phyloP scores from a whole-genome alignment of 1,140 invertebrate species.

The Cydia amplana region DNA sequence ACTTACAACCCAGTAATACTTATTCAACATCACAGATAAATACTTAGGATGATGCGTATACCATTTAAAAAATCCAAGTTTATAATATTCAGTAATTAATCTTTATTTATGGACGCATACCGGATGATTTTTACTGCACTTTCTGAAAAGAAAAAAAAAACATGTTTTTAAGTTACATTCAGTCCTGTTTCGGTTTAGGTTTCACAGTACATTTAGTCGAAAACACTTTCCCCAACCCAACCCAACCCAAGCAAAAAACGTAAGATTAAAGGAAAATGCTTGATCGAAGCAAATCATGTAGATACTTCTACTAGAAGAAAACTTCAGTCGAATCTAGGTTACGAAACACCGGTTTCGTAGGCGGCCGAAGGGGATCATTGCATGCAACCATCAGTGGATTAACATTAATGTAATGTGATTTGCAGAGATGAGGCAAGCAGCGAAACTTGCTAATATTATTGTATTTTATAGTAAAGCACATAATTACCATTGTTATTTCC shows the following conservation, averaged over 20 bases:
- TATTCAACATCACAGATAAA: conserved; percentile 41
- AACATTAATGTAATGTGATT: neutral
- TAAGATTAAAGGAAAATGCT: no score
- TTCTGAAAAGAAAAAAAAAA: conserved; percentile 61
- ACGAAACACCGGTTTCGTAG: no score
- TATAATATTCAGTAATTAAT: neutral
- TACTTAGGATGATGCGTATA: conserved; percentile 21
- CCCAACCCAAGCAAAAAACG: no score
- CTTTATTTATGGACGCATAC: conserved; percentile 5
- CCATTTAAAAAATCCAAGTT: neutral
- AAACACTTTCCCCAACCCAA: no score
- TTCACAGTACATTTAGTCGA: no score
- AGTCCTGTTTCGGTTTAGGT: no score
- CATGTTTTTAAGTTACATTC: no score
- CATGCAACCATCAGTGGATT: no score
- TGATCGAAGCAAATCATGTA: no score
- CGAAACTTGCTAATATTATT: neutral
- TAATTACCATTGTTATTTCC: conserved; percentile 74
- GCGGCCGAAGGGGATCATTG: no score
- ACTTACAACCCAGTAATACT: conserved; percentile 8
- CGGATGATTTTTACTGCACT: conserved; percentile 53
- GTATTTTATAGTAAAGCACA: neutral
- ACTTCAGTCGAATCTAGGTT: no score
- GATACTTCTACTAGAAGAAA: no score
- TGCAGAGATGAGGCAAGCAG: neutral